phyloP scores from a whole-genome alignment of 1,140 invertebrate genomes.

The Tetraneura akinire region DNA sequence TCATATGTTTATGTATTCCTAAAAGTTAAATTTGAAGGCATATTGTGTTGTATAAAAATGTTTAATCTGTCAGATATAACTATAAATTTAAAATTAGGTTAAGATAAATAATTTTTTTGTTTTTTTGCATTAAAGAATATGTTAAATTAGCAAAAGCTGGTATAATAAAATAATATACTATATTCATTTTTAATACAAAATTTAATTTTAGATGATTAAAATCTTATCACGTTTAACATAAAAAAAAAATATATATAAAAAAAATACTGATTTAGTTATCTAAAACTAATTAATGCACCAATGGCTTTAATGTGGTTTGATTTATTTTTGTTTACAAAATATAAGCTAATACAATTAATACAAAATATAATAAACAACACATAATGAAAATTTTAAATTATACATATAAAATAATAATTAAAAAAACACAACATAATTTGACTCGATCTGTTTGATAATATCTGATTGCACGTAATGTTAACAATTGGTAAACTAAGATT shows the following conservation, averaged over 20 bases:
- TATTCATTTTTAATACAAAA: slow-evolving; percentile 27
- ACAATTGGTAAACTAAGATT: slow-evolving; percentile 34
- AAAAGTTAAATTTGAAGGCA: no score
- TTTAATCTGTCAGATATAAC: no score
- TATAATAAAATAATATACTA: neutral
- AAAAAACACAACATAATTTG: slow-evolving; percentile 20
- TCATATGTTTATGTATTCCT: no score
- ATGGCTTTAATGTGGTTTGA: slow-evolving; percentile 25
- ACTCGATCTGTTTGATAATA: slow-evolving; percentile 12
- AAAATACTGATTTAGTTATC: slow-evolving; percentile 24
- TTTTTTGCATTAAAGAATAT: no score
- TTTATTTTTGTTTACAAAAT: slow-evolving; percentile 36
- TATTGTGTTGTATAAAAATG: no score
- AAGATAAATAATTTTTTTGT: no score
- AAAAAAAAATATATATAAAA: slow-evolving; percentile 6
- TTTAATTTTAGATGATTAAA: slow-evolving; percentile 26
- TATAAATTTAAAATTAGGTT: no score
- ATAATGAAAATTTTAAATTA: slow-evolving; percentile 41
- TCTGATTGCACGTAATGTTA: slow-evolving; percentile 40
- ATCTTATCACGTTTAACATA: slow-evolving; percentile 32
- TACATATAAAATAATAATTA: slow-evolving; percentile 32
- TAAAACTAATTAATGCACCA: slow-evolving; percentile 31
- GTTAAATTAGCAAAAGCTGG: no score
- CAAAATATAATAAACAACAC: slow-evolving; percentile 33
- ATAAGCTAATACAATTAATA: slow-evolving; percentile 31